phyloP scores from a whole-genome alignment of 1,140 invertebrate species.

The Macrotrachela quadricornifera region DNA sequence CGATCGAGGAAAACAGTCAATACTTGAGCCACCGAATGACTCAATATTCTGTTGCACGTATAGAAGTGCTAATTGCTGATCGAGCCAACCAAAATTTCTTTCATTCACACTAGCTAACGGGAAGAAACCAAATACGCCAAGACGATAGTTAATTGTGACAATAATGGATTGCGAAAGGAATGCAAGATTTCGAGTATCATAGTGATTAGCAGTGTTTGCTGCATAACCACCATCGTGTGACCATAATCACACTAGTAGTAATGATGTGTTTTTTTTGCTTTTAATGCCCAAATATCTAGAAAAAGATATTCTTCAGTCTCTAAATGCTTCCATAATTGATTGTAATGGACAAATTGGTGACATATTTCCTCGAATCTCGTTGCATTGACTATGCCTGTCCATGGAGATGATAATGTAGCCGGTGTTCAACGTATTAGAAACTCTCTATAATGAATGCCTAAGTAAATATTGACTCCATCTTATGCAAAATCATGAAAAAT shows the following conservation, averaged over 20 bases:
- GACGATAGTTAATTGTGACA: conserved; percentile 36
- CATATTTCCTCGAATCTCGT: no score
- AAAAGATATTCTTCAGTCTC: conserved; percentile 72
- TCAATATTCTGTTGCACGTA: conserved; percentile 38
- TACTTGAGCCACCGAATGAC: conserved; percentile 12
- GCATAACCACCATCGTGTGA: conserved; percentile 89
- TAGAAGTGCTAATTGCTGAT: conserved; percentile 65
- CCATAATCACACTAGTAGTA: conserved; percentile 74
- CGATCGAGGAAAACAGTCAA: no score
- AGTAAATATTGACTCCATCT: no score
- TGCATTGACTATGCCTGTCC: no score
- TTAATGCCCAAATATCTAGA: conserved; percentile 60
- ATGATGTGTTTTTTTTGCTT: conserved; percentile 22
- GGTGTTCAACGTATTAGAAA: no score
- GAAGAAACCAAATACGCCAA: conserved; percentile 27
- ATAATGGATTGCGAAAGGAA: conserved; percentile 21
- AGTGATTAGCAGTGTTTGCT: conserved; percentile 56
- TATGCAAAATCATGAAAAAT: no score
- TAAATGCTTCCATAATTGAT: no score
- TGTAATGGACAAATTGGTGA: no score
- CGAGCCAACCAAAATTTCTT: conserved; percentile 43
- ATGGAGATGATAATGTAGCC: no score
- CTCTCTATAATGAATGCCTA: no score
- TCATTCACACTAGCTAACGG: conserved; percentile 9
- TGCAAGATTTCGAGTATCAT: conserved; percentile 43